Percentiles rank a stretch among this genome's conserved stretches.
phyloP scores from a whole-genome alignment of 2,888 invertebrate species.

The Scaptomyza tumidula region DNA sequence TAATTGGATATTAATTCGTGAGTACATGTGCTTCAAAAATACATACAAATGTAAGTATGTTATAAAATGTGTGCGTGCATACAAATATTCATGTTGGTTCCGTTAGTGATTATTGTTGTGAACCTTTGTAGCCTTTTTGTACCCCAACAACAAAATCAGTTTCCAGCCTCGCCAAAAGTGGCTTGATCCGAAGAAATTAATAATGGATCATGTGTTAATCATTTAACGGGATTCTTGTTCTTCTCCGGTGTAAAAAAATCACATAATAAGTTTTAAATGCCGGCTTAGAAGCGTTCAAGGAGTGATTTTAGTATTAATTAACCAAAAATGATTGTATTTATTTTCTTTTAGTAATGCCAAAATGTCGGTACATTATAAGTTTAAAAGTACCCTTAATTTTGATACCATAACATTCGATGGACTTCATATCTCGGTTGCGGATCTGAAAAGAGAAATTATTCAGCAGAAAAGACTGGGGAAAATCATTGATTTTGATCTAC shows the following conservation, averaged over 20 bases:
- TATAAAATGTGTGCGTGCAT: background rate
- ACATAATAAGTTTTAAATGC: background rate
- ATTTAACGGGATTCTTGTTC: too few species aligned
- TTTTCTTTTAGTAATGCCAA: slow-evolving; percentile 36
- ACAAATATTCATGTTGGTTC: background rate
- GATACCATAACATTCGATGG: slow-evolving; percentile 99
- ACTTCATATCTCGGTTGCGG: slow-evolving; percentile 96
- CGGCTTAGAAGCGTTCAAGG: background rate
- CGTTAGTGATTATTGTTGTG: background rate
- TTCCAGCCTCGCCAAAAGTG: too few species aligned
- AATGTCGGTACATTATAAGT: slow-evolving; percentile 99
- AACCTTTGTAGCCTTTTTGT: background rate
- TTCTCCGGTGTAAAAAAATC: too few species aligned
- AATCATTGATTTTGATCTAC: slow-evolving; percentile 97
- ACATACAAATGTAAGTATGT: background rate
- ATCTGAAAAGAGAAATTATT: slow-evolving; percentile 97
- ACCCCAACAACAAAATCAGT: too few species aligned
- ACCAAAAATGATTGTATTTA: background rate
- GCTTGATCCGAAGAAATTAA: too few species aligned
- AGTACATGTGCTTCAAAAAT: background rate
- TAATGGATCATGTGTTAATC: too few species aligned
- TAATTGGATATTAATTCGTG: background rate
- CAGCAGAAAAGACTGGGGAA: slow-evolving; percentile 97
- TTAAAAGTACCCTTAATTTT: slow-evolving; percentile 97
- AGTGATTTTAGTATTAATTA: background rate